These are phyloP conservation scores for Zoroaster sp. DNA, from an alignment of 53 echinoderm and acorn worm species.

Conservation along the genomic window DNA sequence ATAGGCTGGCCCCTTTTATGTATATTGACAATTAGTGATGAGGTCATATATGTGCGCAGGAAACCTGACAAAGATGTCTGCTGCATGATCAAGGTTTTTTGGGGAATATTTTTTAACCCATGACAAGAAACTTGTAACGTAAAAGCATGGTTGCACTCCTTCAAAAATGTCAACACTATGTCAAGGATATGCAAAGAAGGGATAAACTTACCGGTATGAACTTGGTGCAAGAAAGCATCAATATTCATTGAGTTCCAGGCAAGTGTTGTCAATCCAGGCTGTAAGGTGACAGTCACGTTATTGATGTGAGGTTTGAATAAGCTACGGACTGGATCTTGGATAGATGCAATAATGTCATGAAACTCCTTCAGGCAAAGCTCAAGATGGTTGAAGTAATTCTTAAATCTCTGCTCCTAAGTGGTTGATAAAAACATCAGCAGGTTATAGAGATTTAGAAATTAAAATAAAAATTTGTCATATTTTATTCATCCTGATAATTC, in stretches of 20 bases:
- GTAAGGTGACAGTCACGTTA: constrained; percentile 81
- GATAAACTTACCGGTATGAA: constrained; percentile 76
- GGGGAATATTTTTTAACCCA: too few relatives aligned
- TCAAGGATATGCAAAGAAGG: neutral
- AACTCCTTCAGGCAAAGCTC: constrained; percentile 90
- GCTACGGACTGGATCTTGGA: constrained; percentile 77
- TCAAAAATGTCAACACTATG: too few relatives aligned
- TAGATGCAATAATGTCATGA: constrained; percentile 65
- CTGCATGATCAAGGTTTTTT: too few relatives aligned
- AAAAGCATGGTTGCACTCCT: too few relatives aligned
- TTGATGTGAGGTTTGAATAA: constrained; percentile 86
- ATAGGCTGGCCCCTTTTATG: too few relatives aligned
- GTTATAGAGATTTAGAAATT: neutral
- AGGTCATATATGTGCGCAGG: too few relatives aligned
- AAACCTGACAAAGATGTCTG: too few relatives aligned
- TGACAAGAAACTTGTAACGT: too few relatives aligned
- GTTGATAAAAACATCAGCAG: neutral
- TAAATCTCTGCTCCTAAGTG: constrained; percentile 89
- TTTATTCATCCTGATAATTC: neutral
- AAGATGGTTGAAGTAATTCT: constrained; percentile 96
- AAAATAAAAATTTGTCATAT: neutral
- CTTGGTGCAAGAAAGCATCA: constrained; percentile 98
- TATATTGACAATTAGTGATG: too few relatives aligned
- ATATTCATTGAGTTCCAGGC: constrained; percentile 99
- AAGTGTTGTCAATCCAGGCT: constrained; percentile 87